These are phyloP conservation scores for Chiloscyllium punctatum DNA, from an alignment of 2,797 vertebrate genomes.

Conservation along the genomic window DNA sequence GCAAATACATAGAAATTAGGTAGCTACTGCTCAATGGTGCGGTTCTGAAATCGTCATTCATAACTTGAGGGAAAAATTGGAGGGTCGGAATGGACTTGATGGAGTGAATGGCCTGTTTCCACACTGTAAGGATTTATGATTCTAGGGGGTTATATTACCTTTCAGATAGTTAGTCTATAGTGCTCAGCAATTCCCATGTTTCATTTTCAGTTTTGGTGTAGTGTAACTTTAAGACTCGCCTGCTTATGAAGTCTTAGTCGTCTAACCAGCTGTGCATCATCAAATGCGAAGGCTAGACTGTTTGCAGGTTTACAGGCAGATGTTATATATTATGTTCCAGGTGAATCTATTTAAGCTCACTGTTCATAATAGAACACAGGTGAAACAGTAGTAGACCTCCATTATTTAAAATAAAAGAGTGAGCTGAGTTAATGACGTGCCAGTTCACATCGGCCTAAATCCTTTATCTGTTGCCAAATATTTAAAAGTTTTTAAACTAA, in stretches of 20 bases:
- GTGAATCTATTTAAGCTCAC: conserved; percentile 15
- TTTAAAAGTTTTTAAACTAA: neutral
- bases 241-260: neutral
- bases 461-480: conserved; percentile 32
- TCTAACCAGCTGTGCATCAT: conserved; percentile 8
- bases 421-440: neutral
- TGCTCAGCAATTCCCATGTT: too few species aligned
- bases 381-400: neutral
- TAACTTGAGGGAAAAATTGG: too few species aligned
- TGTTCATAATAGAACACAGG: conserved; percentile 4
- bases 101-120: too few species aligned
- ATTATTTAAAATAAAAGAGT: neutral
- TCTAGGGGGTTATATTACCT: neutral
- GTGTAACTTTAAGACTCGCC: neutral
- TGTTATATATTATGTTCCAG: conserved; percentile 10
- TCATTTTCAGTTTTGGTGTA: neutral
- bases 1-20: too few species aligned
- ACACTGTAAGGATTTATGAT: too few species aligned
- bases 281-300: neutral
- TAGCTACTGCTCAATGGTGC: too few species aligned
- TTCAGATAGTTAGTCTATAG: neutral
- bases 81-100: too few species aligned
- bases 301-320: conserved; percentile 25
- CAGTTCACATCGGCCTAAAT: neutral
- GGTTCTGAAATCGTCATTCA: too few species aligned